Evolutionary conservation across 2,797 vertebrate genomes (phyloP), one percentile per base, ranked within the genome.

Genomic region (Lindbergichthys nudifrons): DNA sequence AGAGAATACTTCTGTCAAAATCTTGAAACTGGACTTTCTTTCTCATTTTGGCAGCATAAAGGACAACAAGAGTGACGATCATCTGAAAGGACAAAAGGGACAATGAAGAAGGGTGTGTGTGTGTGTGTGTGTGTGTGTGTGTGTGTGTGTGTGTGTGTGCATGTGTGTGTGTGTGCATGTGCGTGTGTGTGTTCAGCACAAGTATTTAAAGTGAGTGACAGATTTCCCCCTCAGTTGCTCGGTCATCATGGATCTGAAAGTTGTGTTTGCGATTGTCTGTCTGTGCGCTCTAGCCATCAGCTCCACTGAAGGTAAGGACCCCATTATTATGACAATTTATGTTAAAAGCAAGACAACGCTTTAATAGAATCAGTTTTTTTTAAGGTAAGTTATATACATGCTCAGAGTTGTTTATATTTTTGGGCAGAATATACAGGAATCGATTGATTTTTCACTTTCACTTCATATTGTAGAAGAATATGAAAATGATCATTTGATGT

Each of bases 21-120:
- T 98, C 96, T 39, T 95, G 96, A 72, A 97, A 99, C n/a, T 96
- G 85, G 86, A 99, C 90, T 19, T 84, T 84, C 83, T 94, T 93
- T 79, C 80, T 94, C 70, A 90, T 82, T 93, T 99, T 98, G 76
- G 94, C 97, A 54, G 94, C 87, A 80, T 97, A 97, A 10, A 99
- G 92, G 75, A 98, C 94, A 84, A 96, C 76, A 77, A 99, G 89
- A 18, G 97, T 97, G 56, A 92, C 85, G 76, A 93, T 73, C 97
- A 99, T 98, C 98, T 99, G 86, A 48, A 84, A 82, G 26, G 21
- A 66, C 5, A 10, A 73, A 3, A 63, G 14, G 1, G 21, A 59
- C 10, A 18, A 4, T 13, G 30, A n/a, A 50, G 15, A 1, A 36
- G 32, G 32, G 18, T 9, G 60, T 11, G 47, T 62, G 39, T 26